phyloP scores from a whole-genome alignment of 2,888 invertebrate species.

The Parapristionchus giblindavisi region DNA sequence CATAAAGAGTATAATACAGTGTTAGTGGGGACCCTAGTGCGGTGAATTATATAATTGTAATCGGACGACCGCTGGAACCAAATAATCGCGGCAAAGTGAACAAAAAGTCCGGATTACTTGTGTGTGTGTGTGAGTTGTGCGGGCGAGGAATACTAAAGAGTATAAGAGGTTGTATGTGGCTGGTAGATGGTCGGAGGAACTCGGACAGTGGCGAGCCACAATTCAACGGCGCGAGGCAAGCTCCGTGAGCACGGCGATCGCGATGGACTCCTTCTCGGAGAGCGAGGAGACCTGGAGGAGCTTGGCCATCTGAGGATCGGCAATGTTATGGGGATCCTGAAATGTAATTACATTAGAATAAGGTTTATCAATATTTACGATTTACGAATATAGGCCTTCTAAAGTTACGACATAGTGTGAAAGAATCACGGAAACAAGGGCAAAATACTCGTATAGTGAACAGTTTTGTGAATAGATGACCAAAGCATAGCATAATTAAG shows the following conservation, averaged over 20 bases:
- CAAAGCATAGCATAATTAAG: background rate
- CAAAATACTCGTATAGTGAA: no score
- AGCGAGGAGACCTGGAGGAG: slow-evolving; percentile 15
- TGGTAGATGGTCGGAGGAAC: background rate
- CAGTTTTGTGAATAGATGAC: no score
- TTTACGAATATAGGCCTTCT: no score
- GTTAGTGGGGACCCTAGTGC: background rate
- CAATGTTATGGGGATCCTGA: slow-evolving; percentile 35
- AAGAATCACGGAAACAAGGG: no score
- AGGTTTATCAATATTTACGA: background rate
- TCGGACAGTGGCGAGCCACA: background rate
- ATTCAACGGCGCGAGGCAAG: slow-evolving; percentile 1
- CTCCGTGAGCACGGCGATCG: slow-evolving; percentile 33
- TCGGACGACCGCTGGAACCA: slow-evolving; percentile 30
- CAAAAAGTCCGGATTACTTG: background rate
- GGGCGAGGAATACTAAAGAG: slow-evolving; percentile 30
- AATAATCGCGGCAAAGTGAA: slow-evolving; percentile 17
- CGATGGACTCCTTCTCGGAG: slow-evolving; percentile 36
- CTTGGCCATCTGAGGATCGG: slow-evolving; percentile 28
- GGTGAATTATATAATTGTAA: no score
- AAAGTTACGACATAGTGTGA: no score
- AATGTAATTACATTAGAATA: background rate
- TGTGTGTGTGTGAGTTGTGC: slow-evolving; percentile 3
- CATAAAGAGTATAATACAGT: slow-evolving; percentile 2
- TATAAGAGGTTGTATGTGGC: no score